Percentiles rank a stretch among this genome's conserved stretches.
Evolutionary conservation across 1,140 invertebrate species (phyloP).

Genomic region (Gonioctena quinquepunctata): DNA sequence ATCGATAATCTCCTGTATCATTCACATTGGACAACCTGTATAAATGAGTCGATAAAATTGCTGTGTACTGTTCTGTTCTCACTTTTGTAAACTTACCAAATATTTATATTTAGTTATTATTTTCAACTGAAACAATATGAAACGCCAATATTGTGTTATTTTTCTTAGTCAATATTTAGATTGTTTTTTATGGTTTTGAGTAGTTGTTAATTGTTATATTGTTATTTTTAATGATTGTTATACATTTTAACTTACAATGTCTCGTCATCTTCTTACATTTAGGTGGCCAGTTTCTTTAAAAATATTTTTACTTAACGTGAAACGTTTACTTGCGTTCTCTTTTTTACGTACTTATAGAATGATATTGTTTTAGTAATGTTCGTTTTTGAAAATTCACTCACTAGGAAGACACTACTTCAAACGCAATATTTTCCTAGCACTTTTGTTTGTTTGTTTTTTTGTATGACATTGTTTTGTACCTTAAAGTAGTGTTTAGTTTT

Average conservation of each 20-base stretch:
- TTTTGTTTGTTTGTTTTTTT: slow-evolving; percentile 30
- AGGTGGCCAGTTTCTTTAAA: slow-evolving; percentile 34
- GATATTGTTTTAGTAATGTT: slow-evolving; percentile 22
- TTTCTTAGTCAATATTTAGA: slow-evolving; percentile 28
- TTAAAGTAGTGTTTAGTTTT: slow-evolving; percentile 25
- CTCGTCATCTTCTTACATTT: slow-evolving; percentile 29
- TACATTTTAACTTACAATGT: slow-evolving; percentile 26
- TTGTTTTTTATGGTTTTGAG: slow-evolving; percentile 38
- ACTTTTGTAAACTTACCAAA: not conserved
- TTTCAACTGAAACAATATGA: not conserved
- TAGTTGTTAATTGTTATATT: slow-evolving; percentile 39
- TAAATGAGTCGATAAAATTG: not conserved
- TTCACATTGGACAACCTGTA: not conserved
- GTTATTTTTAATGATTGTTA: slow-evolving; percentile 37
- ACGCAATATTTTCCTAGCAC: slow-evolving; percentile 13
- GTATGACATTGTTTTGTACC: slow-evolving; percentile 19
- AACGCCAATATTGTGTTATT: not conserved
- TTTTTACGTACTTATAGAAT: slow-evolving; percentile 32
- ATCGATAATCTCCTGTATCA: no score
- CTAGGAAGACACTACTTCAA: not conserved
- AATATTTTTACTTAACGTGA: slow-evolving; percentile 23
- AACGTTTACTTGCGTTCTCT: not conserved
- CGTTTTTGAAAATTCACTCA: slow-evolving; percentile 18
- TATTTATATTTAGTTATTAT: slow-evolving; percentile 17
- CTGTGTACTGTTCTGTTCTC: not conserved